Evolutionary conservation across 2,888 invertebrate species (phyloP).

Genomic region (Lutraria lutraria): DNA sequence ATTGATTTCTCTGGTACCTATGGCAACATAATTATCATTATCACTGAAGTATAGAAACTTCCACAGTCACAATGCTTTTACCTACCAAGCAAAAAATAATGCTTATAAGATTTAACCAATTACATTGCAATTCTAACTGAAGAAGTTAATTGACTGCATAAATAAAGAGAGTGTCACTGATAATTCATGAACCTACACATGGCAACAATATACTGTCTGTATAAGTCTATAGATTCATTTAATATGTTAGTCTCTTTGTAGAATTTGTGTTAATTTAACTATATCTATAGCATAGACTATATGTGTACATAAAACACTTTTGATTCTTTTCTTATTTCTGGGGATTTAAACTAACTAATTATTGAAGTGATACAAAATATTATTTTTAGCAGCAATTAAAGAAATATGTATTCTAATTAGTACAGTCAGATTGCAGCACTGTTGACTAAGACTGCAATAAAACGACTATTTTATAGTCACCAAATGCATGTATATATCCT

Average conservation of each 20-base stretch:
- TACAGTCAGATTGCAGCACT: too few relatives aligned
- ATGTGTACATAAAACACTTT: too few relatives aligned
- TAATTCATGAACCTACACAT: neutral
- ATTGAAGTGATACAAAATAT: too few relatives aligned
- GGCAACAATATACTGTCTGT: neutral
- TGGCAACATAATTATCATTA: neutral
- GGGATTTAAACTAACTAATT: too few relatives aligned
- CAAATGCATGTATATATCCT: too few relatives aligned
- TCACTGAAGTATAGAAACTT: neutral
- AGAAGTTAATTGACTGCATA: neutral
- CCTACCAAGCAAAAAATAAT: neutral
- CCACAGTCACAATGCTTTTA: neutral
- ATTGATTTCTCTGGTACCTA: neutral
- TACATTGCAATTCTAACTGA: neutral
- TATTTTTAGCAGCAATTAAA: too few relatives aligned
- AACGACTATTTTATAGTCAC: too few relatives aligned
- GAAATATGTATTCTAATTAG: too few relatives aligned
- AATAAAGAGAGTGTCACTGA: neutral
- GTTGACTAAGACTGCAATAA: too few relatives aligned
- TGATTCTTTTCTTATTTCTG: too few relatives aligned
- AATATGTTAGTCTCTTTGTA: neutral
- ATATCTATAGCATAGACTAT: too few relatives aligned
- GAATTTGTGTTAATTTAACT: neutral
- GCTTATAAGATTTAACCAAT: neutral
- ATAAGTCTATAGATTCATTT: neutral